Evolutionary conservation across 1,140 invertebrate species (phyloP), one percentile per base, ranked within the genome.

Genomic region (Megalopta genalis): DNA sequence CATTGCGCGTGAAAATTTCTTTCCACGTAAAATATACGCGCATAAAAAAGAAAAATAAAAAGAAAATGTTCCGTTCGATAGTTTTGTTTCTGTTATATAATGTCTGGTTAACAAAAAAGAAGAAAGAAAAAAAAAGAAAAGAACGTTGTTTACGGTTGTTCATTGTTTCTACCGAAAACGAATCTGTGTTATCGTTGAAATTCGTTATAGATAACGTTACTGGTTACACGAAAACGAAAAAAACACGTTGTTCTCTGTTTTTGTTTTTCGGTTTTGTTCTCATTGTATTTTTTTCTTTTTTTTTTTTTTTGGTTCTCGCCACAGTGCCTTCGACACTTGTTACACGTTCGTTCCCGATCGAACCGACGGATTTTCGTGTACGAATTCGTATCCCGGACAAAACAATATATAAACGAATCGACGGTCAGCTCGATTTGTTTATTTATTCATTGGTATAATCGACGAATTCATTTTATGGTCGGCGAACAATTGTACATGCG

Each of bases 111-210:
- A n/a, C n/a, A n/a, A n/a, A n/a, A n/a, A n/a, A n/a, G n/a, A n/a
- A n/a, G n/a, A n/a, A n/a, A n/a, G n/a, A n/a, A n/a, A n/a, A n/a
- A n/a, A n/a, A n/a, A n/a, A n/a, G n/a, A 71, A 25, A 39, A 77
- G 54, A 77, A 64, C 63, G 63, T 52, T 72, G 60, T 78, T 78
- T 65, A 54, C n/a, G 10, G 23, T 77, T 71, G 60, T 71, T 77
- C 37, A 9, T 65, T 78, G 46, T 72, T 78, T 65, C 25, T 25
- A 21, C 37, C 42, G 60, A 46, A 78, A 64, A 72, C 18, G 21
- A 57, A 37, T 23, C 42, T 59, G 32, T 39, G 49, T 77, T 39
- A 23, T 23, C 54, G 60, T 78, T 78, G 46, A 65, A 6, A 65
- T 57, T 65, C 18, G 16, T 63, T 52, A 39, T 27, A 14, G 49